Percentiles rank a stretch among this genome's conserved stretches.
Conservation (phyloP, 1,140 invertebrate genomes). For the Bombyx mori region DNA sequence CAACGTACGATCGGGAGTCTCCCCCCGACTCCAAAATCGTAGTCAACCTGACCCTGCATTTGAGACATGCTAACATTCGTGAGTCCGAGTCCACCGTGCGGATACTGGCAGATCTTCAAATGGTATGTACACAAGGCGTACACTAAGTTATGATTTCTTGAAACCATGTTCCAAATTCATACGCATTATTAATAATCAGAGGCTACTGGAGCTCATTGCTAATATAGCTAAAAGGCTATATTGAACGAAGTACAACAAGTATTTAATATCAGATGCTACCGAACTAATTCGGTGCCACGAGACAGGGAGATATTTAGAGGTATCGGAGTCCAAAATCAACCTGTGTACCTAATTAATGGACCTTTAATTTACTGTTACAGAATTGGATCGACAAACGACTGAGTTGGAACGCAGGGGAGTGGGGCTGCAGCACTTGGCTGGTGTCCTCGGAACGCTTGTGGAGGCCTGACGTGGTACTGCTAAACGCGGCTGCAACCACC, state of each 20-base stretch:
- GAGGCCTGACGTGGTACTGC: conserved; percentile 39
- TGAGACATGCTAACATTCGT: conserved; percentile 39
- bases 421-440: conserved; percentile 31
- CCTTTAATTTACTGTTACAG: conserved; percentile 17
- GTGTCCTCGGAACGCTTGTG: conserved; percentile 38
- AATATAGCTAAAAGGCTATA: no score
- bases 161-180: no score
- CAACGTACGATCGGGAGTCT: conserved; percentile 52
- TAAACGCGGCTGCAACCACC: conserved; percentile 30
- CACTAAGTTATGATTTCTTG: no score
- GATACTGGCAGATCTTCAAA: conserved; percentile 34
- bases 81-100: conserved; percentile 27
- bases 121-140: conserved; percentile 19
- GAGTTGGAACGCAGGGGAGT: conserved; percentile 40
- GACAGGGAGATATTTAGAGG: no score
- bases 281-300: no score
- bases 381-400: conserved; percentile 45
- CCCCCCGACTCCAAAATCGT: conserved; percentile 16
- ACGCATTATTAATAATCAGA: no score
- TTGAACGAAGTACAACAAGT: no score
- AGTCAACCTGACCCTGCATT: conserved; percentile 26
- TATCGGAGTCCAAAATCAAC: no score
- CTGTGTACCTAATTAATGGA: no score
- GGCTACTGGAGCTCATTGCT: no score
- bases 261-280: no score